Conservation (phyloP, 2,888 invertebrate species). For the Agapostemon virescens region DNA sequence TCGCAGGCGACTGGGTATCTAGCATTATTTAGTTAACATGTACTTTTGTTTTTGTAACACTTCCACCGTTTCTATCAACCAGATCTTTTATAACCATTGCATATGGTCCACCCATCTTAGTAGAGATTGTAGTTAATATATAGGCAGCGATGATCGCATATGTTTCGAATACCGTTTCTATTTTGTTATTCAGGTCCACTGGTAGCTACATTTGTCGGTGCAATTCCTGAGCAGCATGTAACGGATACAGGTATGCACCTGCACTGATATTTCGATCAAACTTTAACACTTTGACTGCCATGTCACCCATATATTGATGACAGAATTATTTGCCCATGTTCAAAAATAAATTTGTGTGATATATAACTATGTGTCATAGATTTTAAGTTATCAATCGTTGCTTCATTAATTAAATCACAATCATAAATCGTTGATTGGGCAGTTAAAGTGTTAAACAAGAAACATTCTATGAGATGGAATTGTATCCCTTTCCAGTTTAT, state of each 20-base stretch:
- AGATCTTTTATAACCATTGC: not conserved
- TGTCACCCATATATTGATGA: no score
- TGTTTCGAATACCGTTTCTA: not conserved
- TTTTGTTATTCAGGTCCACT: constrained; percentile 66
- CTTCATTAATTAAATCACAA: no score
- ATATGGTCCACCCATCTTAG: not conserved
- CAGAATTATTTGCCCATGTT: no score
- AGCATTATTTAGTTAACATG: constrained; percentile 56
- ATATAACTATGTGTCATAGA: no score
- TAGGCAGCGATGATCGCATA: not conserved
- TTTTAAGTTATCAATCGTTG: no score
- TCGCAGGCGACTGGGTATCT: constrained; percentile 77
- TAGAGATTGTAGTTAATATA: not conserved
- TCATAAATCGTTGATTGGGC: no score
- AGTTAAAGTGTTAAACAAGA: no score
- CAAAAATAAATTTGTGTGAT: no score
- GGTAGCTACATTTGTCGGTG: constrained; percentile 76
- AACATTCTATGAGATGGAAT: no score
- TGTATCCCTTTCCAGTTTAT: constrained; percentile 69
- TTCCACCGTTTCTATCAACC: not conserved
- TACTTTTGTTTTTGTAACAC: not conserved
- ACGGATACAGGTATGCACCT: constrained; percentile 72
- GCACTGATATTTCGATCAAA: not conserved
- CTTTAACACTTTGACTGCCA: no score
- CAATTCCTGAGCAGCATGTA: constrained; percentile 74